Conservation (phyloP, 2,797 vertebrate species). For the Pseudopleuronectes americanus region DNA sequence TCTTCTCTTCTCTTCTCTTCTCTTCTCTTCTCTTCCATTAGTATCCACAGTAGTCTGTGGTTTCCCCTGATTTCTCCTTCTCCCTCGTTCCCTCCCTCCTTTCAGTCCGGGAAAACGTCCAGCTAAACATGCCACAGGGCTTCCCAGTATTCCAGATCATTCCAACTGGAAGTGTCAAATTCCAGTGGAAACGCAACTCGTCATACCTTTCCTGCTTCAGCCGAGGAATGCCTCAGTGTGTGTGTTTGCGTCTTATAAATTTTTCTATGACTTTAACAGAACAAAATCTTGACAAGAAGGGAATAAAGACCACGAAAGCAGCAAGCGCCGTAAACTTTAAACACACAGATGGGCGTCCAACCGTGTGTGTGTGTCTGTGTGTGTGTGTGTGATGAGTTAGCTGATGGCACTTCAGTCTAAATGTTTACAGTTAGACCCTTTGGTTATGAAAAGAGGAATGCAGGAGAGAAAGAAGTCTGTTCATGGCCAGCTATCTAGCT, state of each 20-base stretch:
- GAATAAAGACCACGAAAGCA: constrained; percentile 21
- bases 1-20: constrained; percentile 3
- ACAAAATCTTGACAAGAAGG: constrained; percentile 30
- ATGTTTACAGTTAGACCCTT: constrained; percentile 74
- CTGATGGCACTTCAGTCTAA: constrained; percentile 69
- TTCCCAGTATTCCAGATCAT: constrained; percentile 68
- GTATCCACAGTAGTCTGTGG: constrained; percentile 32
- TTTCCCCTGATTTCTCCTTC: constrained; percentile 31
- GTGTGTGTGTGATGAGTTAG: constrained; percentile 44
- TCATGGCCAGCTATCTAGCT: constrained; percentile 64
- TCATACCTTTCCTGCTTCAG: constrained; percentile 34
- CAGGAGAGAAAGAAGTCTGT: constrained; percentile 52
- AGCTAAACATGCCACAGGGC: constrained; percentile 65
- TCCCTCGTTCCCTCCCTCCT: constrained; percentile 6
- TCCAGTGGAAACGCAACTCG: constrained; percentile 47
- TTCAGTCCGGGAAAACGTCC: constrained; percentile 60
- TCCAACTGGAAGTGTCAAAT: constrained; percentile 60
- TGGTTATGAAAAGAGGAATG: constrained; percentile 74
- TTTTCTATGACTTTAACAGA: constrained; percentile 42
- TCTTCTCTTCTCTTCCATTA: constrained; percentile 8
- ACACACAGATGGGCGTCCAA: constrained; percentile 23
- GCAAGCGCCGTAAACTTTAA: constrained; percentile 31
- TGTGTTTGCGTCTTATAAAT: constrained; percentile 53
- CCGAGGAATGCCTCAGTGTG: constrained; percentile 43
- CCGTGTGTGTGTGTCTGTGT: constrained; percentile 24